These are phyloP conservation scores for Probosciger aterrimus DNA, from an alignment of 2,113 vertebrate genomes.

Conservation along the genomic window DNA sequence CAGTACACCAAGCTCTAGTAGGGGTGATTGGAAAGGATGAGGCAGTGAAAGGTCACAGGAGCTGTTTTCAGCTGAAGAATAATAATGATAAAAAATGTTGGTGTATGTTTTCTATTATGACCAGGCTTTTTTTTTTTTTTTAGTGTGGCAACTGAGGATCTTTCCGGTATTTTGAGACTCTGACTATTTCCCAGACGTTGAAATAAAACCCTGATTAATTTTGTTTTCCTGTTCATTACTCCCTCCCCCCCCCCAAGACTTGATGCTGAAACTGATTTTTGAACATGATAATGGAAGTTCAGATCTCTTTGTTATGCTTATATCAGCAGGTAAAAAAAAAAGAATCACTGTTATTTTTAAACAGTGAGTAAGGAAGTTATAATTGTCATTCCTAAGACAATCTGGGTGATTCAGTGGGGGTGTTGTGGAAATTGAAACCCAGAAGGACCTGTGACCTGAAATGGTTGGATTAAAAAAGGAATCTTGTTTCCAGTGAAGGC, in stretches of 20 bases:
- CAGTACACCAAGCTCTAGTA: slow-evolving; percentile 55
- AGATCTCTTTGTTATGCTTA: background rate
- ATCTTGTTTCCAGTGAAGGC: background rate
- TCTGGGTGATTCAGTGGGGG: slow-evolving; percentile 10
- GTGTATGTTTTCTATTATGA: background rate
- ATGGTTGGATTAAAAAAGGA: background rate
- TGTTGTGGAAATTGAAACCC: background rate
- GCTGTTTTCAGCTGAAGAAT: slow-evolving; percentile 49
- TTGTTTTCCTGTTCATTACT: background rate
- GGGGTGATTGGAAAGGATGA: slow-evolving; percentile 61
- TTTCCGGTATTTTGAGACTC: background rate
- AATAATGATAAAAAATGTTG: slow-evolving; percentile 10
- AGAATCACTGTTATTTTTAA: slow-evolving; percentile 32
- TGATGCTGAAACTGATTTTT: background rate
- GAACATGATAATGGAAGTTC: background rate
- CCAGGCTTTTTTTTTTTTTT: slow-evolving; percentile 14
- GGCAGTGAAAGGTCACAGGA: slow-evolving; percentile 65
- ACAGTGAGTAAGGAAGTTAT: slow-evolving; percentile 5
- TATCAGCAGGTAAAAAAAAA: background rate
- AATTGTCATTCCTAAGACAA: background rate
- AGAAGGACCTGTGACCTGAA: background rate
- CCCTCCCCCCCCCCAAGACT: background rate
- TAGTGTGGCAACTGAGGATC: background rate
- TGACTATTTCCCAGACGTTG: background rate
- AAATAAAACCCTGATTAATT: background rate